Evolutionary conservation across 2,113 vertebrate genomes (phyloP), one percentile per base, ranked within the genome.

Genomic region (Rhinopomastus cyanomelas): DNA sequence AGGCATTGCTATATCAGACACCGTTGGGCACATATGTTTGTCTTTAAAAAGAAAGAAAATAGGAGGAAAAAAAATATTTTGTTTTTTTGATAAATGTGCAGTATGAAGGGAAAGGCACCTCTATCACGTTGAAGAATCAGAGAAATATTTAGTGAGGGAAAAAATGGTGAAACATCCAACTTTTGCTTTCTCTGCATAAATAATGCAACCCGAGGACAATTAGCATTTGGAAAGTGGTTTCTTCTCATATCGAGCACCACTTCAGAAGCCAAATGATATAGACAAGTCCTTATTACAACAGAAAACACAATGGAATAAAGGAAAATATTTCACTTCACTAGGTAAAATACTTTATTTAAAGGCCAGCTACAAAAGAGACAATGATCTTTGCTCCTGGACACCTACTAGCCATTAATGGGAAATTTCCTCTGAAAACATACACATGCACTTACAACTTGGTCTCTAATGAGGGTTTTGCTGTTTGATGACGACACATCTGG

Each of bases 401-500:
- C 94, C 94, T 90, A 91, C 91, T 80, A 94, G 39, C 76, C 82
- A 81, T 91, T 94, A 95, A 78, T 83, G 55, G 88, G 53, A 95
- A 92, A 95, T 69, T 86, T 89, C 82, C 67, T 83, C 91, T 95
- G 94, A 84, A 94, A 94, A 95, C 80, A 81, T 89, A 95, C 88
- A 91, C 88, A 92, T 53, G 14, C 65, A 67, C 94, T 92, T 91
- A 83, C 34, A 91, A 75, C 88, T 68, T 22, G 0, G 36, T 21
- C 93, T 91, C 57, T 96, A 96, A 96, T 91, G 95, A 96, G 90
- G 80, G 26, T 88, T 94, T 92, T 85, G 51, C 95, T 89, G 80
- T 95, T 95, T 94, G 95, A 94, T 95, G 91, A 96, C 80, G 73
- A 95, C 90, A 94, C 66, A 88, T 84, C 73, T 93, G 85, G 80